Evolutionary conservation across 2,113 vertebrate species (phyloP).

Genomic region (Corythaixoides concolor): DNA sequence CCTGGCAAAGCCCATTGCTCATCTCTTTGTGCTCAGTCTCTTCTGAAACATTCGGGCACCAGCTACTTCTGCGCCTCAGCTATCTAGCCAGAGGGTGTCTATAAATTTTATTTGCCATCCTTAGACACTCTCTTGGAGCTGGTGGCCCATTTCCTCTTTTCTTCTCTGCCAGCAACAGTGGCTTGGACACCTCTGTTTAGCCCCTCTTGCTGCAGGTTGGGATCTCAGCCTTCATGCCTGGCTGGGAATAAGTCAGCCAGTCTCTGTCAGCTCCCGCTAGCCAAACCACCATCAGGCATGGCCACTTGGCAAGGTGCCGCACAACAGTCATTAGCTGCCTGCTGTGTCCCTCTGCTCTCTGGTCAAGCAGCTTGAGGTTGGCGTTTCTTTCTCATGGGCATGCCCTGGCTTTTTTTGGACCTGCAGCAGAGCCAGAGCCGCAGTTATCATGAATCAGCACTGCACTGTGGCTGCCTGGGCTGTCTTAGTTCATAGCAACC

Average conservation of each 20-base stretch:
- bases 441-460: background rate
- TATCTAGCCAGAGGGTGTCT: fast-evolving
- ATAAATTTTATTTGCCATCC: background rate
- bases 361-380: background rate
- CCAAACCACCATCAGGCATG: background rate
- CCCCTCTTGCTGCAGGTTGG: background rate
- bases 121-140: background rate
- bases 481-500: background rate
- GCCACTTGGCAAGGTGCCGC: background rate
- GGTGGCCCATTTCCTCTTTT: background rate
- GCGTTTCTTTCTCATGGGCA: background rate
- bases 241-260: background rate
- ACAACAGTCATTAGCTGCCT: background rate
- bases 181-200: background rate
- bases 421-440: background rate
- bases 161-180: background rate
- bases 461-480: too few relatives aligned
- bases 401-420: background rate
- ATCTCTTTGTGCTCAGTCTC: background rate
- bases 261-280: background rate
- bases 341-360: background rate
- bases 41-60: background rate
- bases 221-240: background rate
- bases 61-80: background rate
- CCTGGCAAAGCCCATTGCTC: background rate